These are phyloP conservation scores for Sinelater perroti DNA, from an alignment of 2,888 invertebrate species.

Conservation along the genomic window DNA sequence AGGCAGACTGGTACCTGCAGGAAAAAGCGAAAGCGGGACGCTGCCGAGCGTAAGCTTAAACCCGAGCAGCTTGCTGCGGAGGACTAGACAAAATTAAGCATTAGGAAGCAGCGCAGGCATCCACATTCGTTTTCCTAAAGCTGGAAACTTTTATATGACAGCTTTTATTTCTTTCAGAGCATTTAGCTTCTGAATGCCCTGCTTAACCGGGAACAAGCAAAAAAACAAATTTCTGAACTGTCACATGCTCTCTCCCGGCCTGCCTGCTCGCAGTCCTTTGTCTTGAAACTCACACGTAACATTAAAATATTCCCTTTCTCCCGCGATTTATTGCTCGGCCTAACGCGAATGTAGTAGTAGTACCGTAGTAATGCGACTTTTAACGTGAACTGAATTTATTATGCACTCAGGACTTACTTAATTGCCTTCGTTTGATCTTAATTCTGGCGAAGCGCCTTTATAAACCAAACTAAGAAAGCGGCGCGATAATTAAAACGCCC, in stretches of 20 bases:
- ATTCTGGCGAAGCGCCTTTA: too few species aligned
- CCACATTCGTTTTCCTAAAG: constrained; percentile 32
- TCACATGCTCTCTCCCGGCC: constrained; percentile 25
- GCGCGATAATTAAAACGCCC: too few species aligned
- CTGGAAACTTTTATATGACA: constrained; percentile 39
- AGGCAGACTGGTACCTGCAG: neutral
- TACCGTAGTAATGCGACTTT: constrained; percentile 16
- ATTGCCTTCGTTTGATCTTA: constrained; percentile 12
- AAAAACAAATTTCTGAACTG: constrained; percentile 37
- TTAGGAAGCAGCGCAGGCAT: constrained; percentile 29
- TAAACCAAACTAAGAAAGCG: too few species aligned
- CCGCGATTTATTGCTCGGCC: constrained; percentile 11
- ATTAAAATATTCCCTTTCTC: constrained; percentile 22
- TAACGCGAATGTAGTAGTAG: constrained; percentile 16
- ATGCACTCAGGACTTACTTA: constrained; percentile 7
- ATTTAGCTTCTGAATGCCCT: constrained; percentile 34
- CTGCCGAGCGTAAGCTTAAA: neutral
- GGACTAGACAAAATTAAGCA: constrained; percentile 27
- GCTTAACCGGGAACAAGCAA: constrained; percentile 33
- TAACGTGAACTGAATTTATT: constrained; percentile 12
- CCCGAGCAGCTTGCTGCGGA: too few species aligned
- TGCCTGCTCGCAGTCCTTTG: constrained; percentile 16
- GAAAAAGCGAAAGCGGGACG: neutral
- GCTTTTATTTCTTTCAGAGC: constrained; percentile 37
- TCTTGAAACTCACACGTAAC: constrained; percentile 24